These are phyloP conservation scores for Crypturellus undulatus DNA, from an alignment of 2,113 vertebrate species.

Conservation along the genomic window DNA sequence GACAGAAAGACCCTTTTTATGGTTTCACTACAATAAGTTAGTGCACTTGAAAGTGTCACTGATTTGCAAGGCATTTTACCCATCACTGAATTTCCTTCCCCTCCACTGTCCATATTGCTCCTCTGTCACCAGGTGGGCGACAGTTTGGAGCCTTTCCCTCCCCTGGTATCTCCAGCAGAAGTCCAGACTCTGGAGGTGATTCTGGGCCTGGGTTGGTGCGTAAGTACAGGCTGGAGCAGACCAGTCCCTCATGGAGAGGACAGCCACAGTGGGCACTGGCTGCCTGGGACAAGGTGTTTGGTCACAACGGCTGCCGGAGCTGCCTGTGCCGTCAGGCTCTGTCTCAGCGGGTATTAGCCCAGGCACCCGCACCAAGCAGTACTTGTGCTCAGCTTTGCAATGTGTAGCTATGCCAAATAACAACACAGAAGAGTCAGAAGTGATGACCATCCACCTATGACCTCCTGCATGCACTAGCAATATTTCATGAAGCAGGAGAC, in stretches of 20 bases:
- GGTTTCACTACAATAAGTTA: neutral
- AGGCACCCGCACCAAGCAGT: neutral
- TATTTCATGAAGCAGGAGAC: neutral
- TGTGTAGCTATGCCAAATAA: fast-evolving
- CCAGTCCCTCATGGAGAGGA: neutral
- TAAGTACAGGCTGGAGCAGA: neutral
- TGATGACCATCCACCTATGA: fast-evolving
- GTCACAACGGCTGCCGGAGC: neutral
- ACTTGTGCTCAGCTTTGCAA: neutral
- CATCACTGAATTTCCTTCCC: neutral
- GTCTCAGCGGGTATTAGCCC: neutral
- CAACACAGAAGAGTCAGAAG: neutral
- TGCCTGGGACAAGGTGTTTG: neutral
- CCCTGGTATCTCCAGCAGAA: neutral
- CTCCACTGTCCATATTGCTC: neutral
- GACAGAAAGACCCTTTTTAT: neutral
- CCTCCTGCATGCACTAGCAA: neutral
- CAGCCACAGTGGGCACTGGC: neutral
- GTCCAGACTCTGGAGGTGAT: neutral
- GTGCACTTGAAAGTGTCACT: neutral
- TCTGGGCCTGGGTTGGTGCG: neutral
- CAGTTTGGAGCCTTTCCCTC: neutral
- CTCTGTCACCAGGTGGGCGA: neutral
- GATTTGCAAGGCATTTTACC: neutral
- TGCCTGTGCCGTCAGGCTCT: fast-evolving